phyloP scores from a whole-genome alignment of 2,797 vertebrate species.

The Enteromius mattozi region DNA sequence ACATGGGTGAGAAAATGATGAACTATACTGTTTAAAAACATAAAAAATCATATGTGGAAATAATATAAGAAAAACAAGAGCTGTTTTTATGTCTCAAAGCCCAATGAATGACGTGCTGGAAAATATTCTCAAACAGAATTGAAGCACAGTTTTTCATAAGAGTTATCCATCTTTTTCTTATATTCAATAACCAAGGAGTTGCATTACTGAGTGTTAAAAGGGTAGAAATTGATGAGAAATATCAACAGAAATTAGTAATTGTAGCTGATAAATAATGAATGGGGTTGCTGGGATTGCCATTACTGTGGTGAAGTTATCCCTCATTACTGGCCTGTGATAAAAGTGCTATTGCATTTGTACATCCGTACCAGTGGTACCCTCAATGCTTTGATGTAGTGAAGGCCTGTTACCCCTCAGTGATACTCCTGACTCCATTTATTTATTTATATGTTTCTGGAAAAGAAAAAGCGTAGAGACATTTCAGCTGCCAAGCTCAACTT shows the following conservation, averaged over 20 bases:
- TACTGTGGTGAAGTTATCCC: conserved; percentile 70
- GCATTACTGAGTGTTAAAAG: conserved; percentile 67
- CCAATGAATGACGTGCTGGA: neutral
- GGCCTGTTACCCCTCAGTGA: conserved; percentile 60
- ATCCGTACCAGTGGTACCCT: conserved; percentile 63
- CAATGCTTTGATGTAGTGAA: conserved; percentile 71
- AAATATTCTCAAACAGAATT: neutral
- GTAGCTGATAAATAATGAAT: conserved; percentile 76
- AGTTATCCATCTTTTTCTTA: conserved; percentile 13
- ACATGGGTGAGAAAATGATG: neutral
- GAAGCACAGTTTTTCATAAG: neutral
- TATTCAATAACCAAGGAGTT: conserved; percentile 21
- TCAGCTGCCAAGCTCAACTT: conserved; percentile 27
- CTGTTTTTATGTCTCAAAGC: neutral
- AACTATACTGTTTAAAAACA: neutral
- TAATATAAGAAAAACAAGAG: neutral
- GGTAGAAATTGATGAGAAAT: conserved; percentile 71
- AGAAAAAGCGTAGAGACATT: neutral
- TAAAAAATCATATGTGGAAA: neutral
- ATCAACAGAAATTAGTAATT: conserved; percentile 78
- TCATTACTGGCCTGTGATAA: conserved; percentile 77
- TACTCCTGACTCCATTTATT: conserved; percentile 32
- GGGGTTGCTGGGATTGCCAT: conserved; percentile 59
- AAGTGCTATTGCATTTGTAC: conserved; percentile 62
- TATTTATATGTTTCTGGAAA: conserved; percentile 47